These are phyloP conservation scores for Antedon bifida DNA, from an alignment of 35 echinoderm and acorn worm genomes.

Conservation along the genomic window DNA sequence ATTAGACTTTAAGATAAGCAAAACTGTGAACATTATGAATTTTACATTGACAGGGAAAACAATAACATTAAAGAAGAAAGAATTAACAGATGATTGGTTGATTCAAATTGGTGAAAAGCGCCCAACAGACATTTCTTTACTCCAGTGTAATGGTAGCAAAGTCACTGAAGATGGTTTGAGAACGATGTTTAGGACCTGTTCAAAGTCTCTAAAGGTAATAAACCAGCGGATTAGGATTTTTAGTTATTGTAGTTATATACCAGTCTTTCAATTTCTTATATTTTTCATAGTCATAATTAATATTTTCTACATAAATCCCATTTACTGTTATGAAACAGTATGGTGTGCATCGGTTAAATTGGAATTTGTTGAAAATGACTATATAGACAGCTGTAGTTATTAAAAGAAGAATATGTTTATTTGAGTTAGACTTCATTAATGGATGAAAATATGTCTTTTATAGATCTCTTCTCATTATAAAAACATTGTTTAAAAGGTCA, in stretches of 20 bases:
- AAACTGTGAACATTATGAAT: not conserved
- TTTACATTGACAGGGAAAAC: conserved; percentile 31
- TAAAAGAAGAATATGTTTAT: not conserved
- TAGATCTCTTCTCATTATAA: not conserved
- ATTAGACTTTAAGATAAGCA: too few species aligned
- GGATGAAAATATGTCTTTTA: not conserved
- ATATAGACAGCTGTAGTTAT: not conserved
- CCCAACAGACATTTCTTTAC: conserved; percentile 34
- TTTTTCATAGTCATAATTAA: not conserved
- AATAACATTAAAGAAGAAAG: conserved; percentile 46
- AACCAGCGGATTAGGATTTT: too few species aligned
- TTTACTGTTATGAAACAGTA: too few species aligned
- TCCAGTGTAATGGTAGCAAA: conserved; percentile 52
- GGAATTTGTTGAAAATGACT: too few species aligned
- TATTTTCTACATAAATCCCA: too few species aligned
- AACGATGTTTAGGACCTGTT: conserved; percentile 71
- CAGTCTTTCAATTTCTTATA: not conserved
- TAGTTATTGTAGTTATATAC: too few species aligned
- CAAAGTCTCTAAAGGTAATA: conserved; percentile 57
- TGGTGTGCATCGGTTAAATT: too few species aligned
- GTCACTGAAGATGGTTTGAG: conserved; percentile 76
- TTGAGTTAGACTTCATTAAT: not conserved
- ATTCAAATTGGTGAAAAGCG: conserved; percentile 67
- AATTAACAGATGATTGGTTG: conserved; percentile 52
- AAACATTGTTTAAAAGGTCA: not conserved